Base-by-base conservation (phyloP, 2,797 vertebrate species). In the Lates japonicus region DNA sequence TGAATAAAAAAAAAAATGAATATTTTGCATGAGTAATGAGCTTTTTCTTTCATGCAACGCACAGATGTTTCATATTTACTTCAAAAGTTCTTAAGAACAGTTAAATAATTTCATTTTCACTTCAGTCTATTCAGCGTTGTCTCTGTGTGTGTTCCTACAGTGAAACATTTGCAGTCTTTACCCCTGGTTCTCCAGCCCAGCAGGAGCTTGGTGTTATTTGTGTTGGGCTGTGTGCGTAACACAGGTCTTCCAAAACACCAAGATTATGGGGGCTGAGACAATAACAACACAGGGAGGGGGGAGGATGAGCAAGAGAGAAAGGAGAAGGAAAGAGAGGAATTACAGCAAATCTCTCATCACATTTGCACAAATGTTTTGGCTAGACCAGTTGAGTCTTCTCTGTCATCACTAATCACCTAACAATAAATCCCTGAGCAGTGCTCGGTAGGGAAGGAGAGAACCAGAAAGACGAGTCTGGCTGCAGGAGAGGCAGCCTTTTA, bases 311-410 rank as follows among this genome's bases (percentile, higher is more conserved):
- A 76, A 64, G 85, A 70, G 81, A n/a, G n/a, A n/a, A n/a, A n/a
- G n/a, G n/a, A 78, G 88, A 92, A 72, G 66, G 92, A 76, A 71
- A 81, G 77, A 83, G 60, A 78, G 85, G 89, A 87, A 84, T 89
- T 86, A 85, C 37, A 73, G 78, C 25, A 44, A 8, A 70, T 95
- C 94, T 83, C 76, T 94, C 94, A 71, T 85, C 94, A 90, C 92
- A 54, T 93, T 87, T 64, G 63, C 83, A 74, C 87, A 84, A 89
- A 90, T 94, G 94, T 95, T 94, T 94, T 92, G 94, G 90, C 94
- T 94, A 82, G 77, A 87, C 83, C 46, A 64, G 77, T 88, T 63
- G 85, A 93, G 87, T 88, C 85, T 71, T 64, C 82, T 93, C 92
- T 86, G 87, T 95, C 94, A 90, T 87, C 92, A 25, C 88, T 86